Evolutionary conservation across 1,140 invertebrate species (phyloP).

Genomic region (Orussus abietinus): DNA sequence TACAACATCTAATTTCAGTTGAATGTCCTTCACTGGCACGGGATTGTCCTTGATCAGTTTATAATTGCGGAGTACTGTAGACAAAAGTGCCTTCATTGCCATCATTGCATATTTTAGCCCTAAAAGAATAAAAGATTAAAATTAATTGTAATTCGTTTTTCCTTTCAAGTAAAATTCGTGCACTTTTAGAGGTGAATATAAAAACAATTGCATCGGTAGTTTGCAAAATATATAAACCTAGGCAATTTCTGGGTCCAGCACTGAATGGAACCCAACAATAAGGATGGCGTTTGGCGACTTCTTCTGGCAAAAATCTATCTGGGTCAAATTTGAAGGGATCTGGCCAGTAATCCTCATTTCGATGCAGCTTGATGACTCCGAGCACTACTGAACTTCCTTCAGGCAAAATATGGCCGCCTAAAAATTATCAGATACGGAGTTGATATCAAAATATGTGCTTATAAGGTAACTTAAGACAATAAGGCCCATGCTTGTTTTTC

Average conservation of each 20-base stretch:
- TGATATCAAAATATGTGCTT: background rate
- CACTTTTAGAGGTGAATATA: too few species aligned
- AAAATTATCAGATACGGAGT: too few species aligned
- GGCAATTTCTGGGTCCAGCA: conserved; percentile 59
- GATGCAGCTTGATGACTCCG: conserved; percentile 46
- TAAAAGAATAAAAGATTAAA: conserved; percentile 26
- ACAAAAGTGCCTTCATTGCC: conserved; percentile 58
- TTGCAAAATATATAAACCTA: conserved; percentile 49
- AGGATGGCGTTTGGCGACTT: conserved; percentile 43
- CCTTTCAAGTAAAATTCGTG: too few species aligned
- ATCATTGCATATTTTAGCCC: conserved; percentile 60
- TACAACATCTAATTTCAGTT: conserved; percentile 29
- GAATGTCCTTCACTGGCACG: conserved; percentile 27
- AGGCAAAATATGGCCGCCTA: conserved; percentile 19
- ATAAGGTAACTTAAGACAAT: too few species aligned
- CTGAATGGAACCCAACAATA: conserved; percentile 60
- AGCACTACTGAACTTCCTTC: conserved; percentile 23
- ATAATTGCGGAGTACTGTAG: conserved; percentile 56
- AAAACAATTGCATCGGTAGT: too few species aligned
- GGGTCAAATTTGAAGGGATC: conserved; percentile 64
- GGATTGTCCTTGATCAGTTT: conserved; percentile 43
- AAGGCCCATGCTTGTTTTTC: too few species aligned
- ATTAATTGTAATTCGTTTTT: conserved; percentile 1
- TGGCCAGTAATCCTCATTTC: conserved; percentile 55
- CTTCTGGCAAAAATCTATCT: conserved; percentile 62